Conservation (phyloP, 2,888 invertebrate genomes). For the Hanleya hanleyi region DNA sequence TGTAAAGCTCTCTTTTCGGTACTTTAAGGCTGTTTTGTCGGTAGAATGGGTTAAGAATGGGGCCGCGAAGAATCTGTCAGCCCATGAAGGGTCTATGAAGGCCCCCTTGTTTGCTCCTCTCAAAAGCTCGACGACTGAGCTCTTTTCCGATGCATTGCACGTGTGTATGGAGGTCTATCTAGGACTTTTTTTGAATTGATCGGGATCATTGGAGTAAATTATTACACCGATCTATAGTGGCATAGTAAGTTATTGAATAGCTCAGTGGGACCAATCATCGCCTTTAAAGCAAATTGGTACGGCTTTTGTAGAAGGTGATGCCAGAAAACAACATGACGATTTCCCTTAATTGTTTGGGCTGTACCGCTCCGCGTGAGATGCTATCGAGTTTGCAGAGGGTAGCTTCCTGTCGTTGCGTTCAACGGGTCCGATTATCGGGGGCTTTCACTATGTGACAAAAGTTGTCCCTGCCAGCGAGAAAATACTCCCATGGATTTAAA, state of each 20-base stretch:
- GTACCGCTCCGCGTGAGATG: neutral
- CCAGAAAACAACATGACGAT: slow-evolving; percentile 8
- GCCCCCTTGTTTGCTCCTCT: neutral
- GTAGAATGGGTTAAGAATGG: neutral
- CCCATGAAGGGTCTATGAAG: neutral
- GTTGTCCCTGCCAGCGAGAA: neutral
- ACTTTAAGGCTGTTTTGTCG: neutral
- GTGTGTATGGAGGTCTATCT: too few species aligned
- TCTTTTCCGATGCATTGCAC: neutral
- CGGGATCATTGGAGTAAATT: neutral
- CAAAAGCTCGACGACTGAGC: neutral
- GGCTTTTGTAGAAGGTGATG: neutral
- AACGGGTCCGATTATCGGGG: neutral
- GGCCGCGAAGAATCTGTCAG: neutral
- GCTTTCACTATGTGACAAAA: neutral
- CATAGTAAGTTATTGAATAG: slow-evolving; percentile 12
- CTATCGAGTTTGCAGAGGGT: neutral
- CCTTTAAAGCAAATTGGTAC: slow-evolving; percentile 23
- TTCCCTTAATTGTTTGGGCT: slow-evolving; percentile 3
- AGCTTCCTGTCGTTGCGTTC: neutral
- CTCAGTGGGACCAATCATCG: slow-evolving; percentile 17
- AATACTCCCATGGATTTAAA: neutral
- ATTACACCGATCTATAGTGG: neutral
- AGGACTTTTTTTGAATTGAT: too few species aligned
- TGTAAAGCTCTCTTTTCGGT: neutral